These are phyloP conservation scores for Muricea muricata DNA, from an alignment of 92 coral and sea anemone genomes.

Conservation along the genomic window DNA sequence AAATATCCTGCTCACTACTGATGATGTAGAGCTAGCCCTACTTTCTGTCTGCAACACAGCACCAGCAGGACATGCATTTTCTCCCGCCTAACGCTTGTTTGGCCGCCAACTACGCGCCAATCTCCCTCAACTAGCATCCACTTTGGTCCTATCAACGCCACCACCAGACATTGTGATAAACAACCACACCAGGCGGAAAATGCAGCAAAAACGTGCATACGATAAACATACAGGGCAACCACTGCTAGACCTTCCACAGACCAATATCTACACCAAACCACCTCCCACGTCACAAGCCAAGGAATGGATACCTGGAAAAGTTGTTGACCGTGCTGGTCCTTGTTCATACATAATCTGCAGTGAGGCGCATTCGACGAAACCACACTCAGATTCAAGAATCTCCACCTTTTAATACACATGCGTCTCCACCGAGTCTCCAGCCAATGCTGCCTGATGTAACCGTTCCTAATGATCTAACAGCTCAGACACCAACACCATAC, in stretches of 20 bases:
- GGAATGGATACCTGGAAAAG: slow-evolving; percentile 60
- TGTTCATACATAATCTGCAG: slow-evolving; percentile 59
- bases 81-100: not conserved
- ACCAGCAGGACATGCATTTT: slow-evolving; percentile 61
- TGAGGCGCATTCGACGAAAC: slow-evolving; percentile 30
- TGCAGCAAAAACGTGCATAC: slow-evolving; percentile 54
- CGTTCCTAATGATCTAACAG: slow-evolving; percentile 18
- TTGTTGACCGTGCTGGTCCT: slow-evolving; percentile 51
- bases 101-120: not conserved
- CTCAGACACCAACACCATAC: not conserved
- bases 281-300: slow-evolving; percentile 56
- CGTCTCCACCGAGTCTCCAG: slow-evolving; percentile 6
- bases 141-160: slow-evolving; percentile 17
- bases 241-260: slow-evolving; percentile 45
- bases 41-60: slow-evolving; percentile 65
- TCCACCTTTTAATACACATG: slow-evolving; percentile 3
- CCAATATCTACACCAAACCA: slow-evolving; percentile 61
- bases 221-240: slow-evolving; percentile 59
- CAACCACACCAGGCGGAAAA: slow-evolving; percentile 36
- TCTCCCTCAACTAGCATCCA: slow-evolving; percentile 32
- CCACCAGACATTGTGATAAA: slow-evolving; percentile 50
- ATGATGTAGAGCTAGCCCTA: slow-evolving; percentile 56
- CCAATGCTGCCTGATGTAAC: slow-evolving; percentile 47
- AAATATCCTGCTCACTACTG: slow-evolving; percentile 61
- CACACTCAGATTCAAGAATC: slow-evolving; percentile 45